A percentile compares a stretch with the other conserved stretches of the same genome.
Conservation (phyloP, 2,888 invertebrate species). For the Parascotia fuliginaria region DNA sequence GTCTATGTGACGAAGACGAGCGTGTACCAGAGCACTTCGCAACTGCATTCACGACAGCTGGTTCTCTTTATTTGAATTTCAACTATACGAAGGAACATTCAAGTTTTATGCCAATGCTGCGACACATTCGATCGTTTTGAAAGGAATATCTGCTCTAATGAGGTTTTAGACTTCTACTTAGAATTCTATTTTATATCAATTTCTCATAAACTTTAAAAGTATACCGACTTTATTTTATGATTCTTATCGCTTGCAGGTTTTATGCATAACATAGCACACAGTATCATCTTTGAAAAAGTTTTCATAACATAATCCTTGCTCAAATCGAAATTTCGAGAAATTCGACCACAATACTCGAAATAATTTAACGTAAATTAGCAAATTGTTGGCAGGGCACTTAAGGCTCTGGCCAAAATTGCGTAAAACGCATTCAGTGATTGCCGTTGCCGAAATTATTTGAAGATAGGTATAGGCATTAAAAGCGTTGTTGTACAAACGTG, state of each 20-base stretch:
- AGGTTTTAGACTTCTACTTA: slow-evolving; percentile 51
- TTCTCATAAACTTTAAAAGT: slow-evolving; percentile 13
- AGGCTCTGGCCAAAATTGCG: slow-evolving; percentile 11
- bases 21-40: slow-evolving; percentile 61
- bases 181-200: slow-evolving; percentile 41
- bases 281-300: background rate
- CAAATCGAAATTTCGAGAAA: too few species aligned
- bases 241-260: background rate
- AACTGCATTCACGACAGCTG: slow-evolving; percentile 74
- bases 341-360: background rate
- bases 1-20: slow-evolving; percentile 68
- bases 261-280: background rate
- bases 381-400: slow-evolving; percentile 16
- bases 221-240: background rate
- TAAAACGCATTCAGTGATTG: slow-evolving; percentile 18
- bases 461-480: slow-evolving; percentile 58
- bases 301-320: background rate
- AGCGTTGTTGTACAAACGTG: slow-evolving; percentile 60
- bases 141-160: slow-evolving; percentile 54
- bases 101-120: slow-evolving; percentile 63
- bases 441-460: slow-evolving; percentile 43
- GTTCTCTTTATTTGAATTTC: slow-evolving; percentile 76
- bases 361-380: slow-evolving; percentile 7
- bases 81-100: slow-evolving; percentile 63
- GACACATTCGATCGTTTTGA: slow-evolving; percentile 49